Conservation (phyloP, 2,888 invertebrate genomes). For the Lingula anatina region DNA sequence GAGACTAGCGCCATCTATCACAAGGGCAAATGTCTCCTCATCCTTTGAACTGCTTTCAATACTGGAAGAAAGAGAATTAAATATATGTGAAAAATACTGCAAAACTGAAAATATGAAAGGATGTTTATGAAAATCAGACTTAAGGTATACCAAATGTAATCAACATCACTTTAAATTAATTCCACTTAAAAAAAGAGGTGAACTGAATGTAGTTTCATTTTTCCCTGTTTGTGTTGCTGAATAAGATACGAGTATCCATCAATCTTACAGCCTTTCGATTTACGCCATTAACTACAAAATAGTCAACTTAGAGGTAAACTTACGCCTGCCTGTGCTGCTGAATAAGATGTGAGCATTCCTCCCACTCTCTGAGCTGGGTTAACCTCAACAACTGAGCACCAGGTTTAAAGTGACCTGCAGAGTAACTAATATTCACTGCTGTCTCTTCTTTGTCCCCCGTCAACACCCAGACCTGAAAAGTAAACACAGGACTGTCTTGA, state of each 20-base stretch:
- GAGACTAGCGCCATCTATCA: slow-evolving; percentile 74
- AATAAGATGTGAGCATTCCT: slow-evolving; percentile 22
- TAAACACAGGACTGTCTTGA: not conserved
- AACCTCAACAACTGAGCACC: slow-evolving; percentile 56
- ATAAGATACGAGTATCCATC: too few species aligned
- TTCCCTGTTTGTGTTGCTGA: too few species aligned
- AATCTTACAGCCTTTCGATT: too few species aligned
- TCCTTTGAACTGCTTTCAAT: too few species aligned
- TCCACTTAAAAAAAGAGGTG: too few species aligned
- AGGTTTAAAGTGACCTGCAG: slow-evolving; percentile 67
- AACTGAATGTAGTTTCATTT: too few species aligned
- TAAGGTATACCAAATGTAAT: too few species aligned
- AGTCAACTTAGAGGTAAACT: slow-evolving; percentile 10
- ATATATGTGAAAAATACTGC: too few species aligned
- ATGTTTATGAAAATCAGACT: too few species aligned
- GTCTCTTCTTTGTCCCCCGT: slow-evolving; percentile 90
- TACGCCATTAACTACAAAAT: not conserved
- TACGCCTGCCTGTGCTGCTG: slow-evolving; percentile 1
- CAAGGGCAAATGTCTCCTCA: slow-evolving; percentile 23
- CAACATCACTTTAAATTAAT: too few species aligned
- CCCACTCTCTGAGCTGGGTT: slow-evolving; percentile 38
- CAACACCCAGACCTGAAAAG: slow-evolving; percentile 70
- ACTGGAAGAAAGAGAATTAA: too few species aligned
- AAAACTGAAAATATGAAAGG: too few species aligned
- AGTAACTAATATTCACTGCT: slow-evolving; percentile 75